Evolutionary conservation across 2,113 vertebrate species (phyloP).

Genomic region (Isichthys henryi): DNA sequence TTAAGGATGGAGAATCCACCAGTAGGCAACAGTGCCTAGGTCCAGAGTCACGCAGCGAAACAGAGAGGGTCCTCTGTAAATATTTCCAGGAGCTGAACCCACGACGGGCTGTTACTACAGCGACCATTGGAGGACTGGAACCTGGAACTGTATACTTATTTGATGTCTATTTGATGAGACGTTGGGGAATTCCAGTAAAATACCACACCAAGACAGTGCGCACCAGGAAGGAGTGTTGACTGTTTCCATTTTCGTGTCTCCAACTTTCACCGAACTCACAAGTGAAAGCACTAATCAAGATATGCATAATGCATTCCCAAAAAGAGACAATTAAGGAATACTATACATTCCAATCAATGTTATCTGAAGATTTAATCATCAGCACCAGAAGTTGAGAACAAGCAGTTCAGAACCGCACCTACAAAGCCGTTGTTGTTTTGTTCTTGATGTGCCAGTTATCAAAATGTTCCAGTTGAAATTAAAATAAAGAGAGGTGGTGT

Average conservation of each 20-base stretch:
- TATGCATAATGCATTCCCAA: constrained; percentile 41
- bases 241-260: constrained; percentile 38
- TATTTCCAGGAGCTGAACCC: constrained; percentile 77
- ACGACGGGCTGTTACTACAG: constrained; percentile 74
- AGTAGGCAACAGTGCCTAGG: constrained; percentile 63
- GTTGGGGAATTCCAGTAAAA: constrained; percentile 74
- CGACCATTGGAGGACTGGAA: constrained; percentile 70
- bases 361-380: background rate
- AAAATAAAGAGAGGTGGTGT: constrained; percentile 41
- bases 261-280: constrained; percentile 42
- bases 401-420: constrained; percentile 48
- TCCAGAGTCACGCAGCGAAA: constrained; percentile 67
- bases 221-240: constrained; percentile 79
- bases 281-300: constrained; percentile 39
- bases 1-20: constrained; percentile 42
- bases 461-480: constrained; percentile 53
- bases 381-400: background rate
- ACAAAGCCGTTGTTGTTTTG: constrained; percentile 43
- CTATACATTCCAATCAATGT: constrained; percentile 5
- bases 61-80: constrained; percentile 78
- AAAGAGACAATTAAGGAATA: constrained; percentile 44
- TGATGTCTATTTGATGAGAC: constrained; percentile 81
- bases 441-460: constrained; percentile 48
- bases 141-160: constrained; percentile 70
- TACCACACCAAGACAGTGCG: constrained; percentile 78